Percentiles rank a stretch among this genome's conserved stretches.
These are phyloP conservation scores for Neelides sp. DNA, from an alignment of 1,140 invertebrate genomes.

Conservation along the genomic window DNA sequence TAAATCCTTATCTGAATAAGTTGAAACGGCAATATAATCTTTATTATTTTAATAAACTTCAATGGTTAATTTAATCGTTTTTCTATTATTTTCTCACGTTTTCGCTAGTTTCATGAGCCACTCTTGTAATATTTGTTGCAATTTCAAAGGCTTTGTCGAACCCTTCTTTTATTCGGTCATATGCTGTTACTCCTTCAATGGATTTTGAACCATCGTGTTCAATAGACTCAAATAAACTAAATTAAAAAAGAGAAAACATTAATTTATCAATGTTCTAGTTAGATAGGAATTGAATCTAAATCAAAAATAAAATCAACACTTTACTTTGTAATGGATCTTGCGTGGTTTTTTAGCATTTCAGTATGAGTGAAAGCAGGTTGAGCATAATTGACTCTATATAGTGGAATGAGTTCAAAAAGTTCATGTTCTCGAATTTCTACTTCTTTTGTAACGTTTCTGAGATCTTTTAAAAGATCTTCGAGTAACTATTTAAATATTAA, in stretches of 20 bases:
- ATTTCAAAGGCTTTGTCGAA: slow-evolving; percentile 15
- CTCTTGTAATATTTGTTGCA: slow-evolving; percentile 7
- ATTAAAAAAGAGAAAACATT: neutral
- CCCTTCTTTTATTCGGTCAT: slow-evolving; percentile 20
- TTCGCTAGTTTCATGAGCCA: slow-evolving; percentile 1
- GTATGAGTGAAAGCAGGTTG: slow-evolving; percentile 29
- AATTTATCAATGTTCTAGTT: too few species aligned
- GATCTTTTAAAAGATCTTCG: slow-evolving; percentile 27
- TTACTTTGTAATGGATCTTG: slow-evolving; percentile 1
- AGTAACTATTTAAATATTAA: slow-evolving; percentile 19
- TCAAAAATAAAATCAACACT: too few species aligned
- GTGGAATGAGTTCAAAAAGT: slow-evolving; percentile 33
- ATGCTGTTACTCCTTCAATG: slow-evolving; percentile 17
- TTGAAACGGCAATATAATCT: neutral
- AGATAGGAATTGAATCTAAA: too few species aligned
- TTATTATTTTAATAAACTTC: neutral
- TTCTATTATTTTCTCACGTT: neutral
- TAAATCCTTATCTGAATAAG: neutral
- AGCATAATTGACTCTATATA: slow-evolving; percentile 34
- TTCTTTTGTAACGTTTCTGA: slow-evolving; percentile 32
- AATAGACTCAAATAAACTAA: slow-evolving; percentile 11
- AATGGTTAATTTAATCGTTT: neutral
- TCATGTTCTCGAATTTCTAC: slow-evolving; percentile 31
- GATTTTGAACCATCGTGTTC: slow-evolving; percentile 8
- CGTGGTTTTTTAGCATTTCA: slow-evolving; percentile 8